Base-by-base conservation (phyloP, 2,888 invertebrate genomes). In the Philonicus albiceps region DNA sequence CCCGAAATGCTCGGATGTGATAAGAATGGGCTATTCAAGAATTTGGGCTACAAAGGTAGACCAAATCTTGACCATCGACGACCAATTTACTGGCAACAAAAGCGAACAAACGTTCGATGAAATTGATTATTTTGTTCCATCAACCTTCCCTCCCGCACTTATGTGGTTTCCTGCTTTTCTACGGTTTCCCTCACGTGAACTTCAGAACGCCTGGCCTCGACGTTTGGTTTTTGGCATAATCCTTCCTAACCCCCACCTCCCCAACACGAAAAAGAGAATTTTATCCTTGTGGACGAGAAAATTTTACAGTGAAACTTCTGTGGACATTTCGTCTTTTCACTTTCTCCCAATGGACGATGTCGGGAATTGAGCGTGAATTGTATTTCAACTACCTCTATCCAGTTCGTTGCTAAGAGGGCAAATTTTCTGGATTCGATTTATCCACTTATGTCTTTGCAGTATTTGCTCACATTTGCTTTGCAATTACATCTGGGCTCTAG, bases 201-300 rank as follows among this genome's bases (percentile, higher is more conserved):
- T 55, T 8, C 53, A 81, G 64, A 55, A 55, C 8, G 34, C 53
- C 11, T 55, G n/a, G n/a, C 55, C n/a, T 19, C 31, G 34, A 81
- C 53, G 81, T 55, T 34, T 81, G 81, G 81, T 81, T 81, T n/a
- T 81, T 81, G 81, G 55, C 55, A 81, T 81, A 81, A 81, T 81
- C 81, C 81, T 81, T 55, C 34, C 80, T 49, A 53, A 19, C 55
- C 64, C 30, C 31, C n/a, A n/a, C n/a, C n/a, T n/a, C n/a, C n/a
- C n/a, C n/a, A n/a, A 30, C 16, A 13, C 16, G 11, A 43, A 16
- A 43, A 43, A 43, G 3, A 81, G 34, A 11, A 64, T 55, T 19
- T 30, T 64, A 19, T 55, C 81, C 64, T 55, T 19, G 49, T 27
- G 76, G 43, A 34, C 22, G 49, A 81, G 27, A 43, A 78, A 80